These are phyloP conservation scores for Polypterus senegalus DNA, from an alignment of 2,113 vertebrate species.

Conservation along the genomic window DNA sequence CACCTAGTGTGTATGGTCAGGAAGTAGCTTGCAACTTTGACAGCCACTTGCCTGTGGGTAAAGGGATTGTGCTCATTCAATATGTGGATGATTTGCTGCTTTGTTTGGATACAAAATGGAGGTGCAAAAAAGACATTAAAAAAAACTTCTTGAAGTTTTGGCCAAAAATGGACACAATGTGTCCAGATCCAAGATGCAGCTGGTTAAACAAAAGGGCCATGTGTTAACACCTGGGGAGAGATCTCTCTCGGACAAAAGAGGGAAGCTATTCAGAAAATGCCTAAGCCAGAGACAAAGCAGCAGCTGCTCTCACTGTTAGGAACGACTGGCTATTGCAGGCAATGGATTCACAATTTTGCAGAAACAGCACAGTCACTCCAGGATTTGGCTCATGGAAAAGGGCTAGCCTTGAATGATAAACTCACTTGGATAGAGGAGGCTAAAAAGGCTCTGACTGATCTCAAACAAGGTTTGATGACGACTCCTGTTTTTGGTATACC, in stretches of 20 bases:
- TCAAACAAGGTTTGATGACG: background rate
- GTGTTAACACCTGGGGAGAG: background rate
- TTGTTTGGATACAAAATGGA: background rate
- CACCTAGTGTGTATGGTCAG: background rate
- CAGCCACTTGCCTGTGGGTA: background rate
- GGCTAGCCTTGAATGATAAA: background rate
- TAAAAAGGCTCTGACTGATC: background rate
- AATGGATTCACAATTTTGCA: too few species aligned
- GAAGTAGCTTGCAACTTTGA: background rate
- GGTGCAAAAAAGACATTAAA: background rate
- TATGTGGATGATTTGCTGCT: background rate
- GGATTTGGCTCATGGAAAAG: background rate
- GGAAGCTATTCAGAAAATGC: background rate
- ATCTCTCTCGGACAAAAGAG: background rate
- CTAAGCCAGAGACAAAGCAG: background rate
- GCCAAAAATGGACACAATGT: background rate
- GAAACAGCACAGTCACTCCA: too few species aligned
- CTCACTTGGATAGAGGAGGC: background rate
- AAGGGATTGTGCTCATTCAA: too few species aligned
- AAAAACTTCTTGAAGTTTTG: background rate
- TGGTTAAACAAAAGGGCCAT: background rate
- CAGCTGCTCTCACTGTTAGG: slow-evolving; percentile 1
- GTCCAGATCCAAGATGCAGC: background rate
- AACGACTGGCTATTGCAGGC: too few species aligned
- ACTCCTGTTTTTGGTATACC: background rate